Evolutionary conservation across 2,797 vertebrate genomes (phyloP).

Genomic region (Xenentodon cancila): DNA sequence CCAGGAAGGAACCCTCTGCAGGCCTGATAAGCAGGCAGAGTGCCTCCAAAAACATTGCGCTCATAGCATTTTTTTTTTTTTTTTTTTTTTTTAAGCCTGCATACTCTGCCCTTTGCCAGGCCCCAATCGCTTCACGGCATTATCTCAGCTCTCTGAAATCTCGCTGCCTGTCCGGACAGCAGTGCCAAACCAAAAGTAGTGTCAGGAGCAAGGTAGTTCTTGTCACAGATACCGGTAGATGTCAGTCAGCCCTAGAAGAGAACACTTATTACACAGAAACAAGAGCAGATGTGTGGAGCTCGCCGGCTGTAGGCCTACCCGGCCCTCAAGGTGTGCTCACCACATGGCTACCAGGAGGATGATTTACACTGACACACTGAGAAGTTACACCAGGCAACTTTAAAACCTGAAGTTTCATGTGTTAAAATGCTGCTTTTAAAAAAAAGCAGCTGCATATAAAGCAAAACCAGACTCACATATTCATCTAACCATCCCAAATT

Average conservation of each 20-base stretch:
- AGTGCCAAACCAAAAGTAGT: slow-evolving; percentile 66
- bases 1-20: slow-evolving; percentile 83
- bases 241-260: slow-evolving; percentile 53
- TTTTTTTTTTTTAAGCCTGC: slow-evolving; percentile 32
- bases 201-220: slow-evolving; percentile 48
- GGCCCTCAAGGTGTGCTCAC: slow-evolving; percentile 44
- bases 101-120: slow-evolving; percentile 57
- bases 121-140: slow-evolving; percentile 47
- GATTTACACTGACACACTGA: slow-evolving; percentile 50
- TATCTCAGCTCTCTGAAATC: slow-evolving; percentile 66
- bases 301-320: slow-evolving; percentile 35
- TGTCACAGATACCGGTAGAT: slow-evolving; percentile 38
- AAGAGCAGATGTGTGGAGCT: slow-evolving; percentile 44
- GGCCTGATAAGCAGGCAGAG: slow-evolving; percentile 76
- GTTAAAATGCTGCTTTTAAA: too few relatives aligned
- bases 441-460: background rate
- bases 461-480: background rate
- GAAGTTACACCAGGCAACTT: background rate
- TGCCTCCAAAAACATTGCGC: slow-evolving; percentile 69
- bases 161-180: slow-evolving; percentile 50
- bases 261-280: slow-evolving; percentile 53
- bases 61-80: slow-evolving; percentile 45
- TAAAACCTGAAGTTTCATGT: too few relatives aligned
- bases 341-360: slow-evolving; percentile 42
- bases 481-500: background rate